Base-by-base conservation (phyloP, 64 coral and sea anemone genomes). In the Dendronephthya gigantea region DNA sequence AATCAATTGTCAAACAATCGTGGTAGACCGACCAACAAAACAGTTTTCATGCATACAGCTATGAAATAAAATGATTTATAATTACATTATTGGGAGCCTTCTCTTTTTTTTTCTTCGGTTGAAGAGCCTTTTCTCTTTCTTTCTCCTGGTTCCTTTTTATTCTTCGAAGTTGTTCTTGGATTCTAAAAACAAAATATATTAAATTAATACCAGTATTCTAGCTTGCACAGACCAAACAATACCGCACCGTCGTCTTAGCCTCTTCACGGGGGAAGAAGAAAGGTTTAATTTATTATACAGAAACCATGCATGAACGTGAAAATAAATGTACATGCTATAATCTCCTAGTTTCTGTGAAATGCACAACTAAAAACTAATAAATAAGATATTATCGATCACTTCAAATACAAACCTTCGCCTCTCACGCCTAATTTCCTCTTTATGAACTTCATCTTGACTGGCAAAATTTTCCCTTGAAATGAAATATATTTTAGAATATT, bases 81-180 rank as follows among this genome's bases (percentile, higher is more conserved):
- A 34, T 79, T 79, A 90, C 89, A 90, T 89, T 93, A 81, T 86
- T 93, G 16, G 95, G 92, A 16, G 95, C 89, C 56, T 98, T 98
- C 40, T 98, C 95, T 50, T 98, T 98, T 58, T 93, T 98, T 76
- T 98, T 98, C 76, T 98, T 98, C 22, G 95, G 95, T 79, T 98
- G 95, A 23, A 91, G 52, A 33, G 72, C 72, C 30, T 79, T 79
- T 19, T 79, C 72, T 85, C 93, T 98, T 81, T 98, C 95, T 51
- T 93, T 98, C 83, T 93, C 89, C 82, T 98, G 89, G 58, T 98
- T 98, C 70, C 95, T 58, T 59, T 92, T 90, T 40, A 98, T 98
- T 84, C 95, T 91, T 83, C 95, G 85, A 48, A 98, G 49, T 87
- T 98, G 95, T 48, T 98, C 95, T 84, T 98, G 95, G 55, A 98